phyloP scores from a whole-genome alignment of 2,888 invertebrate species.

The Taphrorychus bicolor region DNA sequence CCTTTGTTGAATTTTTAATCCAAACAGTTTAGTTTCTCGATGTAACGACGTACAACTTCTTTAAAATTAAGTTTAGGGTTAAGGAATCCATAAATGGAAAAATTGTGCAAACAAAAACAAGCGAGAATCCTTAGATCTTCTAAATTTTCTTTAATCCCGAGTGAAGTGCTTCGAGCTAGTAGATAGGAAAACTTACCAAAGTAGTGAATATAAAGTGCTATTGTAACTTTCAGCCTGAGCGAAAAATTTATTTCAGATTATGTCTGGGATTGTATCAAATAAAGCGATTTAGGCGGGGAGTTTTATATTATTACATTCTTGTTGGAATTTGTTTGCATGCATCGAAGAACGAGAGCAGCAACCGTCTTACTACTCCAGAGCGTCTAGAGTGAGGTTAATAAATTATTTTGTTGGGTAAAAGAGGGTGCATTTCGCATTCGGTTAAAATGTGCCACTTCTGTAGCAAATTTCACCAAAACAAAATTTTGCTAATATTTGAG shows the following conservation, averaged over 20 bases:
- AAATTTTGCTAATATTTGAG: not conserved
- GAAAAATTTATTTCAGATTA: not conserved
- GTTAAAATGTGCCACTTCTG: no score
- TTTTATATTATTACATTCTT: not conserved
- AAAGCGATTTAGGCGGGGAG: no score
- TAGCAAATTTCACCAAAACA: not conserved
- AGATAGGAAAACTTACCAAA: slow-evolving; percentile 3
- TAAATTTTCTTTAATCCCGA: slow-evolving; percentile 6
- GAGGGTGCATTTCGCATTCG: not conserved
- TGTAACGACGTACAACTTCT: not conserved
- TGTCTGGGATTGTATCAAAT: not conserved
- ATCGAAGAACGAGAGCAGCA: not conserved
- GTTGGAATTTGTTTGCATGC: not conserved
- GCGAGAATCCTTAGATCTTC: not conserved
- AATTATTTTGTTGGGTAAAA: not conserved
- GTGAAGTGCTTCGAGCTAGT: not conserved
- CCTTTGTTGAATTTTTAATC: not conserved
- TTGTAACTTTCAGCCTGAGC: not conserved
- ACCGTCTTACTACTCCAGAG: not conserved
- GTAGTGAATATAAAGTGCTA: slow-evolving; percentile 11
- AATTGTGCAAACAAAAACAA: slow-evolving; percentile 8
- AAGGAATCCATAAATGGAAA: not conserved
- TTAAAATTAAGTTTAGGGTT: slow-evolving; percentile 1
- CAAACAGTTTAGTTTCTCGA: not conserved
- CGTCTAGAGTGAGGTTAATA: not conserved